Percentiles rank a stretch among this genome's conserved stretches.
Evolutionary conservation across 1,140 invertebrate species (phyloP).

Genomic region (Ceratina australensis): DNA sequence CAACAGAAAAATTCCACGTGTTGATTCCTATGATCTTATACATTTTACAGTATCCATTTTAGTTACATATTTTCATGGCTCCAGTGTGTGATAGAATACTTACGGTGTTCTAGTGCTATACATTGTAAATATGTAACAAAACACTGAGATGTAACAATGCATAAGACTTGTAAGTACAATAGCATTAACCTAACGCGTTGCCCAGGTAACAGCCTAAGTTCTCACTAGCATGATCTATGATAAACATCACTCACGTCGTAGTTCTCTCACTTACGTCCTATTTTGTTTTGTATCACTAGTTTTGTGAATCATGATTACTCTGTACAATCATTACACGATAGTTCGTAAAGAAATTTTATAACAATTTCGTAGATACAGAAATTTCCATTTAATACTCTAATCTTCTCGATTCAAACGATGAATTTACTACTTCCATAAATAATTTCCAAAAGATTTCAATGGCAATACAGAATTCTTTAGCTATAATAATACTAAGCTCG

Average conservation of each 20-base stretch:
- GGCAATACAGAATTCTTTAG: constrained; percentile 36
- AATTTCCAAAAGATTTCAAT: constrained; percentile 48
- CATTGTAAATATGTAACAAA: constrained; percentile 60
- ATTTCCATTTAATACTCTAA: constrained; percentile 10
- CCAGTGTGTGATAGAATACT: constrained; percentile 55
- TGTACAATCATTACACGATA: constrained; percentile 30
- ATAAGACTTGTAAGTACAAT: constrained; percentile 56
- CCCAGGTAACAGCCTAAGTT: constrained; percentile 10
- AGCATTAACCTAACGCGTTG: constrained; percentile 22
- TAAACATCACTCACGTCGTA: constrained; percentile 12
- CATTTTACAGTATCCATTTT: constrained; percentile 37
- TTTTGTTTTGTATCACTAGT: not conserved
- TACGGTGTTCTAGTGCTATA: constrained; percentile 55
- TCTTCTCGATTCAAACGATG: constrained; percentile 15
- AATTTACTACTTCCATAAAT: constrained; percentile 42
- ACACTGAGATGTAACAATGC: constrained; percentile 54
- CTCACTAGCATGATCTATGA: constrained; percentile 16
- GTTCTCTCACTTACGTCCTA: not conserved
- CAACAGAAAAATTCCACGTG: constrained; percentile 26
- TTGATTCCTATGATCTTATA: constrained; percentile 40
- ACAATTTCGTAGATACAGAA: constrained; percentile 8
- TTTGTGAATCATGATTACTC: constrained; percentile 6
- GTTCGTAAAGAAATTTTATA: constrained; percentile 18
- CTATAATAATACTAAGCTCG: constrained; percentile 23
- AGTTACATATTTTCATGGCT: constrained; percentile 49